phyloP scores from a whole-genome alignment of 2,888 invertebrate genomes.

The Eupithecia dodoneata region DNA sequence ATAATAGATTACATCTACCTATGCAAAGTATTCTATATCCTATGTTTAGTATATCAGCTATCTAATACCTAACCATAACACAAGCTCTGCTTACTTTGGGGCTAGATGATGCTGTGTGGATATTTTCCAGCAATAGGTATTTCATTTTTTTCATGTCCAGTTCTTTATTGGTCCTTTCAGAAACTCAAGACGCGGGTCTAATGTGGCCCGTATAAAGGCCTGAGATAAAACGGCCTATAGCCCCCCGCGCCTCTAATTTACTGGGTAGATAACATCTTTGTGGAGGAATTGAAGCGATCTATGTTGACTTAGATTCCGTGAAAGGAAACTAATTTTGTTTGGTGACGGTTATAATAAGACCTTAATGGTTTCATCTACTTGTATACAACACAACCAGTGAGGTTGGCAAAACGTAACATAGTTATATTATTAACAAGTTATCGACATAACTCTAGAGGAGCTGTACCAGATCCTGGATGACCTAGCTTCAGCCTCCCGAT shows the following conservation, averaged over 20 bases:
- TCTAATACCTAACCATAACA: not conserved
- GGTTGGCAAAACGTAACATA: too few relatives aligned
- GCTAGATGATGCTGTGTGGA: not conserved
- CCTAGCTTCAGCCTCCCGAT: too few relatives aligned
- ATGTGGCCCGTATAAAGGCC: constrained; percentile 64
- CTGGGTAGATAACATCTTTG: constrained; percentile 67
- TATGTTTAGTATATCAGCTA: too few relatives aligned
- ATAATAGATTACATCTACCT: too few relatives aligned
- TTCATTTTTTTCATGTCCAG: constrained; percentile 21
- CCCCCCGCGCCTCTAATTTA: constrained; percentile 66
- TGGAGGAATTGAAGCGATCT: constrained; percentile 38
- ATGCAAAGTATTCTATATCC: too few relatives aligned
- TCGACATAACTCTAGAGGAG: too few relatives aligned
- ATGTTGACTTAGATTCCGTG: constrained; percentile 26
- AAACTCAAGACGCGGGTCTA: constrained; percentile 39
- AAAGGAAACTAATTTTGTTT: constrained; percentile 1
- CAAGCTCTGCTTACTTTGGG: not conserved
- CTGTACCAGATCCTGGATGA: too few relatives aligned
- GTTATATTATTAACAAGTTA: too few relatives aligned
- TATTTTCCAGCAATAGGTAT: not conserved
- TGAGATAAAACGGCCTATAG: constrained; percentile 66
- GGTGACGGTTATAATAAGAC: not conserved
- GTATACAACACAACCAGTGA: too few relatives aligned
- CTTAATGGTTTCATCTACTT: not conserved
- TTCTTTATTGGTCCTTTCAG: constrained; percentile 19